These are phyloP conservation scores for Ciconia nigra DNA, from an alignment of 2,797 vertebrate genomes.

Conservation along the genomic window DNA sequence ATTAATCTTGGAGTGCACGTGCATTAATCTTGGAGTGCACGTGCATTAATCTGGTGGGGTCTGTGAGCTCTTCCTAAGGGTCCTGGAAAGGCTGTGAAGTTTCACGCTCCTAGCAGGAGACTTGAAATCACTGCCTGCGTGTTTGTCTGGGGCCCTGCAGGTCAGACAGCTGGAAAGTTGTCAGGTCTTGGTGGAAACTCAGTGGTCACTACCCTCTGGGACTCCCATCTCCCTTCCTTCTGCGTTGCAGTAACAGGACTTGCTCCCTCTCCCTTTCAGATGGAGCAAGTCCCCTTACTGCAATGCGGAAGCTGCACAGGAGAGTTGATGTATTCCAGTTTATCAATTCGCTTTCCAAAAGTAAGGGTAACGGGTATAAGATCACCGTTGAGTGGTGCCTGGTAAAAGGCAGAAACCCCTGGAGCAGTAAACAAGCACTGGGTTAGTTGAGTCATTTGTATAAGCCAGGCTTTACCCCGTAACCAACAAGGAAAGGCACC, in stretches of 20 bases:
- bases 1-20: too few species aligned
- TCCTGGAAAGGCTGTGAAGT: background rate
- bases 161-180: background rate
- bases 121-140: background rate
- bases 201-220: background rate
- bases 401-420: background rate
- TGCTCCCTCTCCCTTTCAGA: background rate
- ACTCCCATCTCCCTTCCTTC: background rate
- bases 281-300: background rate
- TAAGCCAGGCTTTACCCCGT: background rate
- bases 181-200: background rate
- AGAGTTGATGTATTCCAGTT: background rate
- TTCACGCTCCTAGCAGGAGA: background rate
- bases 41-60: too few species aligned
- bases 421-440: background rate
- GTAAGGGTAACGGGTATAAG: fast-evolving
- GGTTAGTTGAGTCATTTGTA: fast-evolving
- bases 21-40: too few species aligned
- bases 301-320: background rate
- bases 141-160: background rate
- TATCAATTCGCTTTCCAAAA: background rate
- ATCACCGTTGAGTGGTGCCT: background rate
- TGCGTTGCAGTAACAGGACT: background rate
- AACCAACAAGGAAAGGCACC: background rate
- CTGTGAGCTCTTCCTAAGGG: background rate